A percentile compares a stretch with the other conserved stretches of the same genome.
phyloP scores from a whole-genome alignment of 2,888 invertebrate species.

The Rosalia funebris region DNA sequence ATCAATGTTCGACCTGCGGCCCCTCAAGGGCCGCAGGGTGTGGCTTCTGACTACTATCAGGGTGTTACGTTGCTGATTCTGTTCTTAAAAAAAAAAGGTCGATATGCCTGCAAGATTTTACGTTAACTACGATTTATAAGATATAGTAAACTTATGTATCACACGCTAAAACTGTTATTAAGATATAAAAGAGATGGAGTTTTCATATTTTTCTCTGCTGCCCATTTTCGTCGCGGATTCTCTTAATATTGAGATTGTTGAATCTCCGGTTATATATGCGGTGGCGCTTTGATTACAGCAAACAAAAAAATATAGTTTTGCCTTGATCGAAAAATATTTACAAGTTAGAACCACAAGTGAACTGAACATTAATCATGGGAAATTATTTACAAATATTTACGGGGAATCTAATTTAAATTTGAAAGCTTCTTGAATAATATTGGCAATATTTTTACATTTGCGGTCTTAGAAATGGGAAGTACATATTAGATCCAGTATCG shows the following conservation, averaged over 20 bases:
- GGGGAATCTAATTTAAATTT: no score
- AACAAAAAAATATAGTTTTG: no score
- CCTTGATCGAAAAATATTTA: no score
- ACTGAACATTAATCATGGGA: no score
- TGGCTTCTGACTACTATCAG: slow-evolving; percentile 37
- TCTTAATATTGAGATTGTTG: background rate
- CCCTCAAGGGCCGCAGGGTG: slow-evolving; percentile 34
- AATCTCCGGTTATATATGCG: slow-evolving; percentile 17
- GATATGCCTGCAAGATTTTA: slow-evolving; percentile 40
- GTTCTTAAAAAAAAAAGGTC: slow-evolving; percentile 31
- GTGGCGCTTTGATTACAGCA: no score
- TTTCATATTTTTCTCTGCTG: slow-evolving; percentile 38
- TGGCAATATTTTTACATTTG: no score
- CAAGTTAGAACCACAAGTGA: no score
- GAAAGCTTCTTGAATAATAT: no score
- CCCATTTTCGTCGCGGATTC: background rate
- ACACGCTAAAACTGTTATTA: slow-evolving; percentile 31
- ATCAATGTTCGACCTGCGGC: slow-evolving; percentile 36
- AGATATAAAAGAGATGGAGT: slow-evolving; percentile 26
- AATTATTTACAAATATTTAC: no score
- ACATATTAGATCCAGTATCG: no score
- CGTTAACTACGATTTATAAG: slow-evolving; percentile 38
- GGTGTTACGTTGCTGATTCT: slow-evolving; percentile 36
- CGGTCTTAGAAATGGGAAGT: no score
- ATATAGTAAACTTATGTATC: slow-evolving; percentile 40